phyloP scores from a whole-genome alignment of 2,113 vertebrate species.

The Enhydra lutris region DNA sequence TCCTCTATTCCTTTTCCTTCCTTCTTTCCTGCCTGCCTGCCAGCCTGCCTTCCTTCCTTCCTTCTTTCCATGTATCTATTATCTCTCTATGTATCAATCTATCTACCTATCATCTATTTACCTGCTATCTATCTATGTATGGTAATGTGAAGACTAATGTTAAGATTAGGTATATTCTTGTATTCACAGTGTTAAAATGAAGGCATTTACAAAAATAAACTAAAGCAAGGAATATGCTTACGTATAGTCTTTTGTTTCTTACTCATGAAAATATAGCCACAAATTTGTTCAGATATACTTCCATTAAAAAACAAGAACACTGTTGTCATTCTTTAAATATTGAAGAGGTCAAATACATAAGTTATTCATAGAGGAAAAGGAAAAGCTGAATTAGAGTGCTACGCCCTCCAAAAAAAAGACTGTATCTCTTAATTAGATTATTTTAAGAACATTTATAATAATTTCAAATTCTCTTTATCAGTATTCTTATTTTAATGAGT shows the following conservation, averaged over 20 bases:
- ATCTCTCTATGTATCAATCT: neutral
- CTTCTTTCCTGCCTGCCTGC: fast-evolving
- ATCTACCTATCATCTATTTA: neutral
- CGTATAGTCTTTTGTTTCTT: slow-evolving; percentile 3
- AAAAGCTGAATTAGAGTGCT: neutral
- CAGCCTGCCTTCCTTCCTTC: no score
- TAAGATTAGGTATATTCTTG: neutral
- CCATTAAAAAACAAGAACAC: neutral
- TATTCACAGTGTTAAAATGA: slow-evolving; percentile 5
- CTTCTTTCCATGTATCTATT: neutral
- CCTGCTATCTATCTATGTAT: neutral
- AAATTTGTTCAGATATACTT: slow-evolving; percentile 21
- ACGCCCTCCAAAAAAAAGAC: neutral
- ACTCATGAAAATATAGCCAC: slow-evolving; percentile 26
- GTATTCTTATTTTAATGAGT: neutral
- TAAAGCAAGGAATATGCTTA: slow-evolving; percentile 32
- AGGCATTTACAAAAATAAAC: slow-evolving; percentile 33
- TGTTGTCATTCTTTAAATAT: slow-evolving; percentile 45
- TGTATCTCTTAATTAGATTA: neutral
- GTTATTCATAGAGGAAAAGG: neutral
- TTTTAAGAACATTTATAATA: neutral
- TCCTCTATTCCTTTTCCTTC: neutral
- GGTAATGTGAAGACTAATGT: neutral
- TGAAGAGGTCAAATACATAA: slow-evolving; percentile 9
- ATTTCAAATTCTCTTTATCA: neutral